A percentile compares a stretch with the other conserved stretches of the same genome.
phyloP scores from a whole-genome alignment of 2,888 invertebrate species.

The Aproaerema taeniolella region DNA sequence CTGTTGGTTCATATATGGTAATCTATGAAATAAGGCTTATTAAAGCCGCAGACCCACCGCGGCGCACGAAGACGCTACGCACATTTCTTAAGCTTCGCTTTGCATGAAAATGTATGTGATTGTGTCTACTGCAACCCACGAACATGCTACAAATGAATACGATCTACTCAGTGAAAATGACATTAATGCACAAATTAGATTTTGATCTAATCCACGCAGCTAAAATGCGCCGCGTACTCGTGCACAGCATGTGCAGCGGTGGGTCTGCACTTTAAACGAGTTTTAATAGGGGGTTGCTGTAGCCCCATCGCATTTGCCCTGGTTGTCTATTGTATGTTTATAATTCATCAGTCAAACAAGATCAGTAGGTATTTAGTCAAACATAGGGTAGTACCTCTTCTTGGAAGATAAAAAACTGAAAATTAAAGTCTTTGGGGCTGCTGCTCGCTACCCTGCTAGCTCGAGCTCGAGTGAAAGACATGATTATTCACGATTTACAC shows the following conservation, averaged over 20 bases:
- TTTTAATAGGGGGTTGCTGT: neutral
- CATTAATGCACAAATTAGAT: no score
- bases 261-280: neutral
- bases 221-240: neutral
- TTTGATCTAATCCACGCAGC: no score
- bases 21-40: no score
- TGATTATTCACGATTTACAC: no score
- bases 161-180: no score
- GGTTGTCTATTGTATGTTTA: neutral
- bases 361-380: neutral
- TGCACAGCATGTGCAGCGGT: neutral
- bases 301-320: neutral
- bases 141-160: no score
- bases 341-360: neutral
- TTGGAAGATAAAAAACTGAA: conserved; percentile 3
- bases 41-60: no score
- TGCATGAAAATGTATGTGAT: no score
- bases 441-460: conserved; percentile 2
- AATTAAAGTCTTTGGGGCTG: conserved; percentile 6
- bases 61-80: no score
- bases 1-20: no score
- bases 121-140: no score
- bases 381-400: conserved; percentile 1
- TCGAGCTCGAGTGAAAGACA: conserved; percentile 1
- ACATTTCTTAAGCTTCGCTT: no score